Base-by-base conservation (phyloP, 2,113 vertebrate species). In the Hemiprocne comata region DNA sequence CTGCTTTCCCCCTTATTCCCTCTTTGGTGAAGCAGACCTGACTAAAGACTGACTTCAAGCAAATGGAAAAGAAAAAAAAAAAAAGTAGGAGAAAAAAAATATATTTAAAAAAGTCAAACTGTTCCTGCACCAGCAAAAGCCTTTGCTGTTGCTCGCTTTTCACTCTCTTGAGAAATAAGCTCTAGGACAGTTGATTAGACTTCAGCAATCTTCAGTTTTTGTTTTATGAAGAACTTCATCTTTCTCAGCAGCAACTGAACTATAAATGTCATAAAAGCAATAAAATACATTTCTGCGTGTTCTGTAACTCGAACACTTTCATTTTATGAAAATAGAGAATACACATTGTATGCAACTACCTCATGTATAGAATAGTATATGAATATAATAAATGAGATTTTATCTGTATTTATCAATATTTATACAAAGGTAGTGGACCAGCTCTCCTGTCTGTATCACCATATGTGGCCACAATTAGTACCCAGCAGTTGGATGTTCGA, bases 41-140 rank as follows among this genome's bases (percentile, higher is more conserved):
- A 60, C 64, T 87, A 87, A 89, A 19, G 76, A 57, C 57, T 58
- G 10, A n/a, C 57, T 91, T 96, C 71, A 96, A 81, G 90, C 5
- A 51, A 84, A 48, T 29, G 9, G 6, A 20, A 16, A 2, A 19
- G 6, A 6, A 3, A 11, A 1, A 0, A 2, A 12, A 38, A 50
- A n/a, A 21, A 29, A 48, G 21, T 6, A 12, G 8, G 5, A 33
- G 31, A n/a, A 29, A 44, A 42, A 50, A 31, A 17, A 29, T 42
- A 42, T 42, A 48, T 19, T 20, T 75, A 13, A 44, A 14, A 10
- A 40, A n/a, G 10, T 24, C 17, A 23, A 79, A 24, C 36, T 82
- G 18, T 61, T 84, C 54, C 55, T 72, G 34, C 55, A 67, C 36
- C 36, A 89, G 54, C 51, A 92, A 79, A 75, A 0, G 0, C 69